These are phyloP conservation scores for Ictalurus punctatus DNA, from an alignment of 2,113 vertebrate genomes.

Conservation along the genomic window DNA sequence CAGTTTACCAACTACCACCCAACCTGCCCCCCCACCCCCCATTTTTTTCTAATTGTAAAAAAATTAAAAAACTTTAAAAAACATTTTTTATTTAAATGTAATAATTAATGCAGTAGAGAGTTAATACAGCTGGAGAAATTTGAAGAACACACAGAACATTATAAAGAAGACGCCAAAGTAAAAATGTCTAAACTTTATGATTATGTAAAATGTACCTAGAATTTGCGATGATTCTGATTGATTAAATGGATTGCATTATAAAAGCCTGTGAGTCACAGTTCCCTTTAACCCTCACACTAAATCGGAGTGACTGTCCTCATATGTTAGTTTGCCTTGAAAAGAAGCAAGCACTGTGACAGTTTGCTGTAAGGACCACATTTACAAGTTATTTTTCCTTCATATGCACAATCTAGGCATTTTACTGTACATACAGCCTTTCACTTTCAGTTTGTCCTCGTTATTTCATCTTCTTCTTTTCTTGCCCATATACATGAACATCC, in stretches of 20 bases:
- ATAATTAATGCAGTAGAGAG: too few relatives aligned
- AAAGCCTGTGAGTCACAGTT: not conserved
- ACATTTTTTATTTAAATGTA: too few relatives aligned
- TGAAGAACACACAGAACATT: not conserved
- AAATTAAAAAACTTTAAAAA: too few relatives aligned
- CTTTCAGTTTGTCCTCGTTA: not conserved
- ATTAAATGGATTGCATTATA: not conserved
- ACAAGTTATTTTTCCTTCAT: not conserved
- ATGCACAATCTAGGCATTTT: not conserved
- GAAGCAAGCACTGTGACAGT: not conserved
- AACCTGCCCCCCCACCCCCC: too few relatives aligned
- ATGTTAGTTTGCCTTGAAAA: not conserved
- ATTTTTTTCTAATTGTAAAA: too few relatives aligned
- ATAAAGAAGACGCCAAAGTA: not conserved
- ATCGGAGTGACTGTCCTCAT: not conserved
- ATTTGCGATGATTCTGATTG: not conserved
- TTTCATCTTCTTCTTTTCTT: not conserved
- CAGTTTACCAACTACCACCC: too few relatives aligned
- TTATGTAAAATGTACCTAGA: not conserved
- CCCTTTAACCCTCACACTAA: not conserved
- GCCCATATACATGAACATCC: not conserved
- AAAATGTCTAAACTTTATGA: not conserved
- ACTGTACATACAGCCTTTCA: not conserved
- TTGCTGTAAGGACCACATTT: not conserved
- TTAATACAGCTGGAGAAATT: not conserved